These are phyloP conservation scores for Melanotus villosus DNA, from an alignment of 2,888 invertebrate genomes.

Conservation along the genomic window DNA sequence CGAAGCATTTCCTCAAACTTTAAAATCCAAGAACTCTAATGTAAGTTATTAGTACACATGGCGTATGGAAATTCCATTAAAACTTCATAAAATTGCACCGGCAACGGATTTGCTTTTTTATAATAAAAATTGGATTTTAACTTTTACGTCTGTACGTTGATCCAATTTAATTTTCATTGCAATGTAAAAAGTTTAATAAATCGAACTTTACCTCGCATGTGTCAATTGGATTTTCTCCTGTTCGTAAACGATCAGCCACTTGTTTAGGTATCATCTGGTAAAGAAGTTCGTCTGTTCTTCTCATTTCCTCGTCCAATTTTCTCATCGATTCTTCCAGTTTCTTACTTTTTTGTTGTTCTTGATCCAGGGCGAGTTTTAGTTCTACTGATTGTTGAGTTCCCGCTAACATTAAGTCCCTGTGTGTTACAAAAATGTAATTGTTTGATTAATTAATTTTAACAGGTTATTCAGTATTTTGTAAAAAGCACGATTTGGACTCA, in stretches of 20 bases:
- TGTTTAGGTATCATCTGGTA: slow-evolving; percentile 99
- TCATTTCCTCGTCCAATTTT: slow-evolving; percentile 96
- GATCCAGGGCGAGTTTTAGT: slow-evolving; percentile 93
- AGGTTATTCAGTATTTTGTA: too few species aligned
- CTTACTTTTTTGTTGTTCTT: slow-evolving; percentile 97
- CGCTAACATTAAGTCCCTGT: slow-evolving; percentile 92
- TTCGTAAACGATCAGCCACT: slow-evolving; percentile 92
- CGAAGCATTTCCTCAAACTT: too few species aligned
- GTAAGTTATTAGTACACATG: too few species aligned
- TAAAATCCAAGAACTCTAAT: too few species aligned
- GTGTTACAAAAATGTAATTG: slow-evolving; percentile 47
- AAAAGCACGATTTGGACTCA: too few species aligned
- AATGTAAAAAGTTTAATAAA: not conserved
- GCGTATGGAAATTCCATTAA: too few species aligned
- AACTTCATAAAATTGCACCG: not conserved
- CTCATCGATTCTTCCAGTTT: slow-evolving; percentile 97
- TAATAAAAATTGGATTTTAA: not conserved
- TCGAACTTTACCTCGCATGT: slow-evolving; percentile 99
- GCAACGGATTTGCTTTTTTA: too few species aligned
- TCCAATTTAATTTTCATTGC: not conserved
- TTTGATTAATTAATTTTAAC: too few species aligned
- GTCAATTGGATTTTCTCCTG: slow-evolving; percentile 96
- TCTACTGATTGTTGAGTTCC: slow-evolving; percentile 98
- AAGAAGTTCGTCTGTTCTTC: slow-evolving; percentile 92
- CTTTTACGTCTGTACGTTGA: too few species aligned